Evolutionary conservation across 1,140 invertebrate genomes (phyloP), one percentile per base, ranked within the genome.

Genomic region (Archegozetes longisetosus): DNA sequence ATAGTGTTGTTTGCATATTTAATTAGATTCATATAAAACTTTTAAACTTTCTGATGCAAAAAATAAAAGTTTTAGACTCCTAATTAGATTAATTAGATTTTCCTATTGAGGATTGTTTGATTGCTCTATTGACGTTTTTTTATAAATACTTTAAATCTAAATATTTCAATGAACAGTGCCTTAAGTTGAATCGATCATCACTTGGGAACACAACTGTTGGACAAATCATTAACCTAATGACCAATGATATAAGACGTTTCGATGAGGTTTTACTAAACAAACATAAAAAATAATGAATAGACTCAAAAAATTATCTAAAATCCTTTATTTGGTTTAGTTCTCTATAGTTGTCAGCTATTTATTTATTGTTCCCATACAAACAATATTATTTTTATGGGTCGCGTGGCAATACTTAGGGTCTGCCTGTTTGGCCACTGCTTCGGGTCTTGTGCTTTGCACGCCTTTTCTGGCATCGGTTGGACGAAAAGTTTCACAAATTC

Each of bases 161-260:
- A 40, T 9, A 40, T 9, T 40, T 40, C 6, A 9, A 9, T 40
- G 6, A 6, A 40, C 17, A 73, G 64, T 78, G 24, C 17, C 65
- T 77, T 54, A 67, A 70, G 32, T 62, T 78, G 26, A 75, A 71
- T 62, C 72, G 72, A 63, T 79, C 77, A 1, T 81, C 85, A 6
- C 70, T 91, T 27, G 79, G 80, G 22, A 77, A 85, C 67, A 86
- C 84, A 2, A 85, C 85, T 2, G 78, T 80, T 47, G 89, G 89
- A 12, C 84, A 94, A 74, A 83, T 94, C 68, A 83, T 94, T 14
- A 96, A 94, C 73, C 75, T 95, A 3, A 76, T 96, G 62, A 90
- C 88, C 13, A 94, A 93, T 71, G 90, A 95, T 66, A 75, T 78
- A 1, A 73, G 72, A 57, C 65, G 76, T 62, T 78, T 78, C 70